Conservation (phyloP, 1,140 invertebrate species). For the Pteromalus puparum region DNA sequence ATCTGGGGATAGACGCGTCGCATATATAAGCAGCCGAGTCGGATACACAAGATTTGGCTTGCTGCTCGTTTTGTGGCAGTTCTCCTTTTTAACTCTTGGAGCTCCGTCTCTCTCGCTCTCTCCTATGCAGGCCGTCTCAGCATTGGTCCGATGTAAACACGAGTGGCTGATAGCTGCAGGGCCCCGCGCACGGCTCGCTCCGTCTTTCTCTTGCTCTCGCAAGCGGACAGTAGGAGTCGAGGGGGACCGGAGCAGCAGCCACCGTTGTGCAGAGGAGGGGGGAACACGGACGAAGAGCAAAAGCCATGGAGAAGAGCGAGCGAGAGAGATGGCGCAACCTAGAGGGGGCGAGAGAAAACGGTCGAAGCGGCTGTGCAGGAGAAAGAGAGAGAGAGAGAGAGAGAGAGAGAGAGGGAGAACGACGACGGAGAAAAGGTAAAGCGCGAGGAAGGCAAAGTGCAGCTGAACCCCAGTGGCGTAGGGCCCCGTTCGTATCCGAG, state of each 20-base stretch:
- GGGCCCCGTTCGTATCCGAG: slow-evolving; percentile 8
- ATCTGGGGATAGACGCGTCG: slow-evolving; percentile 22
- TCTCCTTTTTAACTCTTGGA: slow-evolving; percentile 11
- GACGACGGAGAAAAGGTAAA: slow-evolving; percentile 59
- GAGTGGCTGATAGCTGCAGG: slow-evolving; percentile 69
- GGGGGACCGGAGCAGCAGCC: not conserved
- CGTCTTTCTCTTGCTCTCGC: not conserved
- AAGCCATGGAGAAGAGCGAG: slow-evolving; percentile 50
- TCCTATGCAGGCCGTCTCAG: slow-evolving; percentile 49
- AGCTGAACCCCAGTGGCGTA: slow-evolving; percentile 66
- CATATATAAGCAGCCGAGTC: not conserved
- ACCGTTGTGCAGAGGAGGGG: not conserved
- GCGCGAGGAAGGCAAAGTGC: slow-evolving; percentile 66
- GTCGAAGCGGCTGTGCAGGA: not conserved
- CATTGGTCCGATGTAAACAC: slow-evolving; percentile 66
- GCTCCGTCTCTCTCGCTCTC: not conserved
- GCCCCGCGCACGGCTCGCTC: slow-evolving; percentile 48
- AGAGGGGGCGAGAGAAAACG: not conserved
- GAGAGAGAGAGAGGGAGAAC: slow-evolving; percentile 47
- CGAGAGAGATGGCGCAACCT: not conserved
- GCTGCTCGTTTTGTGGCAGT: slow-evolving; percentile 12
- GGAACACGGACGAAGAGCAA: slow-evolving; percentile 44
- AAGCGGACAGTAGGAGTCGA: not conserved
- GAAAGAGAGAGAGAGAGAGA: slow-evolving; percentile 25
- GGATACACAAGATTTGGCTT: not conserved